These are phyloP conservation scores for Plagiodera versicolora DNA, from an alignment of 2,888 invertebrate genomes.

Conservation along the genomic window DNA sequence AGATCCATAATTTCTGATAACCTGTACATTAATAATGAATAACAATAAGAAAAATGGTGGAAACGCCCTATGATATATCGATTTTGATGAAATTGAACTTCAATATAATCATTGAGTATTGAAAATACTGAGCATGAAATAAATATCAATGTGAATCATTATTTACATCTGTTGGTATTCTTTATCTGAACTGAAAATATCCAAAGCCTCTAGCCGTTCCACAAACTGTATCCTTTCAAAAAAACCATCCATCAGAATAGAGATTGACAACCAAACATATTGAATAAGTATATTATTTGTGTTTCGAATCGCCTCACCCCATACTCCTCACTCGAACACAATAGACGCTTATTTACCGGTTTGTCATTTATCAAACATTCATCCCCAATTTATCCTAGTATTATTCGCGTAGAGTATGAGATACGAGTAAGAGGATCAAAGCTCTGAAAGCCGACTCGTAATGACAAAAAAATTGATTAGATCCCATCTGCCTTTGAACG, in stretches of 20 bases:
- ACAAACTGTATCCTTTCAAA: not conserved
- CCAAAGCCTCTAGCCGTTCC: not conserved
- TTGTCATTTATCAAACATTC: slow-evolving; percentile 23
- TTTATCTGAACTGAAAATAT: not conserved
- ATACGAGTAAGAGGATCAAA: slow-evolving; percentile 4
- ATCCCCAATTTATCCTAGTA: slow-evolving; percentile 20
- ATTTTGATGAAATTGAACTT: too few relatives aligned
- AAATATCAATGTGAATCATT: not conserved
- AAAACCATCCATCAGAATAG: not conserved
- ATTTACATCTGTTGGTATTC: not conserved
- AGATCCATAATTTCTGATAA: too few relatives aligned
- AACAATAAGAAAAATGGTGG: too few relatives aligned
- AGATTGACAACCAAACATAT: not conserved
- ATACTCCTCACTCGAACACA: slow-evolving; percentile 14
- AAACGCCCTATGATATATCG: too few relatives aligned
- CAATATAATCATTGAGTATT: too few relatives aligned
- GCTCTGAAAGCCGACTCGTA: slow-evolving; percentile 9
- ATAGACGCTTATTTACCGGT: slow-evolving; percentile 21
- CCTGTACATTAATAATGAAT: too few relatives aligned
- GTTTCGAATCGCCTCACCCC: slow-evolving; percentile 18
- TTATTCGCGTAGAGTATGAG: slow-evolving; percentile 11
- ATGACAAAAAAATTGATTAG: slow-evolving; percentile 34
- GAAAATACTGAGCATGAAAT: too few relatives aligned
- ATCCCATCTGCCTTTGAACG: slow-evolving; percentile 25
- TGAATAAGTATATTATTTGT: not conserved